Evolutionary conservation across 92 coral and sea anemone genomes (phyloP), one percentile per base, ranked within the genome.

Genomic region (Hydrozoanthus gracilis): DNA sequence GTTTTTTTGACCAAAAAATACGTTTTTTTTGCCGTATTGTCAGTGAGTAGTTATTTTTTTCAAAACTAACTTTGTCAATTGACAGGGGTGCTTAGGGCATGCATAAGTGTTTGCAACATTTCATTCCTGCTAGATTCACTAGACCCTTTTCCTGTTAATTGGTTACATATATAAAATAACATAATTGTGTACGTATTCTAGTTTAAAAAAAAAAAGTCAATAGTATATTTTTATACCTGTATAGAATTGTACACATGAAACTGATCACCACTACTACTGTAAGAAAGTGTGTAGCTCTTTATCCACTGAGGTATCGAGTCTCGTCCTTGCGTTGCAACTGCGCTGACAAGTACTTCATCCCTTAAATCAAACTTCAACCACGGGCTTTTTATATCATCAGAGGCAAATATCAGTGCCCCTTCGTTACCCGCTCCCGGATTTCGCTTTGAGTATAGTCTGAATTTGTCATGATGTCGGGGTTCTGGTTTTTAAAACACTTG

Each of bases 271-370:
- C 7, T 47, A 13, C 6, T 16, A 74, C 79, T 74, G 39, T 74
- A 74, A 16, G 79, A 74, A 48, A 74, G 17, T 5, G 79, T 74
- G 9, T 74, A 74, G 79, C 15, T 74, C 60, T 50, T 50, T 60
- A 74, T 60, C 79, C 79, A 74, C 7, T 48, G 35, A 16, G 6
- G 0, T 6, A 0, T 0, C 60, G 12, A 7, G 10, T 74, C 4
- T 49, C 46, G n/a, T 74, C 79, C 79, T 15, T 50, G 79, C 4
- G 79, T 74, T 7, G 79, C 79, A 27, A 74, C 79, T 74, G 58
- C 79, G 60, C 79, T 74, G 60, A 74, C 4, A 0, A 74, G 20
- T 60, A 50, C 11, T 44, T 74, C 79, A 3, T 45, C 10, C 35
- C 44, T 60, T 12, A 74, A 50, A 74, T 74, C 79, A 49, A 74